Percentiles rank a stretch among this genome's conserved stretches.
Conservation (phyloP, 1,140 invertebrate genomes). For the Temnothorax curvispinosus region DNA sequence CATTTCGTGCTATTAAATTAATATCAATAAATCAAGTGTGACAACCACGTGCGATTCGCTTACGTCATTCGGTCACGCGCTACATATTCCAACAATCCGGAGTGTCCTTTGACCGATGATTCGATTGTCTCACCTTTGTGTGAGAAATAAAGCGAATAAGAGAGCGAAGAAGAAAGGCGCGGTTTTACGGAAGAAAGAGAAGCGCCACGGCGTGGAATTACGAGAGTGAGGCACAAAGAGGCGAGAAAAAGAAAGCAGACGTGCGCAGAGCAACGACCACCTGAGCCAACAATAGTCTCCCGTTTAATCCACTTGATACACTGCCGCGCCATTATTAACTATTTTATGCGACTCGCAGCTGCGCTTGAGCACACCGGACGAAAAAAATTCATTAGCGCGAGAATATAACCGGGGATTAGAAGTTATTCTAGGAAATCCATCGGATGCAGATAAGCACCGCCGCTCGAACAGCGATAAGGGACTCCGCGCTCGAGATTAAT, state of each 20-base stretch:
- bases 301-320: conserved; percentile 69
- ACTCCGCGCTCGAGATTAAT: background rate
- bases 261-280: conserved; percentile 63
- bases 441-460: background rate
- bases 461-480: conserved; percentile 13
- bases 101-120: conserved; percentile 39
- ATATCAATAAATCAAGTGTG: background rate
- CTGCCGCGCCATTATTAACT: conserved; percentile 41
- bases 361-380: conserved; percentile 35
- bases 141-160: conserved; percentile 27
- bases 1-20: background rate
- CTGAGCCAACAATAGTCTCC: conserved; percentile 71
- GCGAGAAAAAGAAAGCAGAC: conserved; percentile 52
- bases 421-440: conserved; percentile 19
- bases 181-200: conserved; percentile 21
- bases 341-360: conserved; percentile 38
- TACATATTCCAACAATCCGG: conserved; percentile 18
- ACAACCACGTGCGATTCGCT: background rate
- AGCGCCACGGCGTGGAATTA: conserved; percentile 18
- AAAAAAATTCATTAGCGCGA: conserved; percentile 49
- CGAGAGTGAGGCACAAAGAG: conserved; percentile 47
- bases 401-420: background rate
- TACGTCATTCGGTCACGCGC: background rate
- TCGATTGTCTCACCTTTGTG: conserved; percentile 28
- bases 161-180: background rate